phyloP scores from a whole-genome alignment of 2,888 invertebrate species.

The Hirtodrosophila histrioides region DNA sequence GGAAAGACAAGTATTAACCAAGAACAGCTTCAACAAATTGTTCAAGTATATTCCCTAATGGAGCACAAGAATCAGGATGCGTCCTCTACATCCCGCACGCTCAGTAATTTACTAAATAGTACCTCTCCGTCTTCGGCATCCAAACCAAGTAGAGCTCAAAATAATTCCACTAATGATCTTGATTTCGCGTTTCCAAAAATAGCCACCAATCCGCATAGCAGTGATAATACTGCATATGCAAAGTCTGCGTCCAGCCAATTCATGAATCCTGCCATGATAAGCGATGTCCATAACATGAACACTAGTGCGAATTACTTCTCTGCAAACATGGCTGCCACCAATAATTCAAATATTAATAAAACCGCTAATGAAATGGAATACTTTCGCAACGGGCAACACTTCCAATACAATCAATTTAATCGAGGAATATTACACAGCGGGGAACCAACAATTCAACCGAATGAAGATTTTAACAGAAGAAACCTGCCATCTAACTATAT shows the following conservation, averaged over 20 bases:
- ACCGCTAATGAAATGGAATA: conserved; percentile 15
- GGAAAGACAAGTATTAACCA: conserved; percentile 93
- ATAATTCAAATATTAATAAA: conserved; percentile 36
- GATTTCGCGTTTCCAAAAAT: background rate
- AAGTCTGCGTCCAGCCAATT: conserved; percentile 7
- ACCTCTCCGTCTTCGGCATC: background rate
- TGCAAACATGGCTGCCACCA: conserved; percentile 49
- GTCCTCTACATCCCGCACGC: background rate
- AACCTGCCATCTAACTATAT: conserved; percentile 3
- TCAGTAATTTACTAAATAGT: background rate
- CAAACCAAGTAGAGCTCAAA: background rate
- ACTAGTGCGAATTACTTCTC: conserved; percentile 34
- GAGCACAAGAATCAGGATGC: conserved; percentile 71
- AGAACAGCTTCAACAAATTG: conserved; percentile 90
- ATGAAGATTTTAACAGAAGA: conserved; percentile 6
- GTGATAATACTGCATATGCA: background rate
- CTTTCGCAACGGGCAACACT: conserved; percentile 10
- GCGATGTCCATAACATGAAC: conserved; percentile 30
- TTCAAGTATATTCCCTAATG: conserved; percentile 87
- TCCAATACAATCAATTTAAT: conserved; percentile 24
- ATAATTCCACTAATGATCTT: background rate
- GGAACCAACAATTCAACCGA: background rate
- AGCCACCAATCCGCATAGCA: background rate
- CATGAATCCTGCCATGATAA: conserved; percentile 12
- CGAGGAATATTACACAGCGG: conserved; percentile 3